These are phyloP conservation scores for Cercopithecus mona DNA, from an alignment of 2,113 vertebrate genomes.

Conservation along the genomic window DNA sequence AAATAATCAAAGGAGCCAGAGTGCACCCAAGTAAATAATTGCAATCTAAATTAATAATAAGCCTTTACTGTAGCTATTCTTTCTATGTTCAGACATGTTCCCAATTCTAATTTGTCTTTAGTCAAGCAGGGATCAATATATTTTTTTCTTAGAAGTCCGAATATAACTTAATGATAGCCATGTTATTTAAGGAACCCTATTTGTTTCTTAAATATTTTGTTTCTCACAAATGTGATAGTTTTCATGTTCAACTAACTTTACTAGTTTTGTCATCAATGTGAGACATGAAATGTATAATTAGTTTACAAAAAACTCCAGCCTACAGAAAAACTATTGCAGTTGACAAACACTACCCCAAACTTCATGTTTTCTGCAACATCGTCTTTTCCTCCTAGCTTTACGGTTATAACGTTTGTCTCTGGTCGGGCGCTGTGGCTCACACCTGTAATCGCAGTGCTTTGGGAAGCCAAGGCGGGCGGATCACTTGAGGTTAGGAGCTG, in stretches of 20 bases:
- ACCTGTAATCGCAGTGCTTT: no score
- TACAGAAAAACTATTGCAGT: background rate
- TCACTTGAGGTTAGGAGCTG: no score
- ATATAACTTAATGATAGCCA: background rate
- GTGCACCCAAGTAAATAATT: slow-evolving; percentile 23
- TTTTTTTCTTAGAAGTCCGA: background rate
- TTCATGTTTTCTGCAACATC: background rate
- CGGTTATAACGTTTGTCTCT: background rate
- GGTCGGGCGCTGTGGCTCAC: no score
- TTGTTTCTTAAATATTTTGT: slow-evolving; percentile 4
- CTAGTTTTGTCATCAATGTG: background rate
- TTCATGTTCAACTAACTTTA: background rate
- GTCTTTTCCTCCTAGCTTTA: background rate
- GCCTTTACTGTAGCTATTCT: background rate
- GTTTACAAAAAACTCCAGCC: background rate
- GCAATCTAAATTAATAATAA: slow-evolving; percentile 36
- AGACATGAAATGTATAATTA: slow-evolving; percentile 21
- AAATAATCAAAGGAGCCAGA: slow-evolving; percentile 7
- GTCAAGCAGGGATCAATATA: background rate
- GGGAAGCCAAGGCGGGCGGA: no score
- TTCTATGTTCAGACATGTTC: slow-evolving; percentile 5
- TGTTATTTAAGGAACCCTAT: background rate
- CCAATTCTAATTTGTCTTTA: slow-evolving; percentile 5
- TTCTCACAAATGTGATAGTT: background rate
- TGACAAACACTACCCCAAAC: background rate